Evolutionary conservation across 2,113 vertebrate genomes (phyloP).

Genomic region (Bombycilla garrulus): DNA sequence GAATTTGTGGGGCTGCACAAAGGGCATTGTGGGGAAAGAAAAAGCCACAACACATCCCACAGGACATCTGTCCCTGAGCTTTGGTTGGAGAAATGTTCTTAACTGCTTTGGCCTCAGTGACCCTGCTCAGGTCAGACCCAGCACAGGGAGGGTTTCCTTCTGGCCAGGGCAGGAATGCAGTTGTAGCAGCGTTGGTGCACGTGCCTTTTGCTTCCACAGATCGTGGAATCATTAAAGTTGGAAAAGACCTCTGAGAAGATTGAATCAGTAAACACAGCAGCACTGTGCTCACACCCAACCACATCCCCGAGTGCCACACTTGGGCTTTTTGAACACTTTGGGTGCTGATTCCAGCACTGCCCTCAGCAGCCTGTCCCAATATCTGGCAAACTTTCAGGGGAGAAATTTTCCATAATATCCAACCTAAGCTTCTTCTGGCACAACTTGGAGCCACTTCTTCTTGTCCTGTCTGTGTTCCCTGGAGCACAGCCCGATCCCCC

Average conservation of each 20-base stretch:
- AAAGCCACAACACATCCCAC: background rate
- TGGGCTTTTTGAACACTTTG: background rate
- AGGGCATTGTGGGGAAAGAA: background rate
- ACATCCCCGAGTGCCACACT: background rate
- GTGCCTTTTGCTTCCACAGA: background rate
- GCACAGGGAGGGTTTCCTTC: background rate
- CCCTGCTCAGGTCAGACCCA: background rate
- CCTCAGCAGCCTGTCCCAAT: background rate
- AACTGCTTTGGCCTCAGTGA: background rate
- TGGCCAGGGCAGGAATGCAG: background rate
- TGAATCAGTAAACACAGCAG: accelerated
- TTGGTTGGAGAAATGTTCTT: background rate
- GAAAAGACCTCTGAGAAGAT: background rate
- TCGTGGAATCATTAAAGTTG: background rate
- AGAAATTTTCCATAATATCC: background rate
- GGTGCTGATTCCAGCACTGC: background rate
- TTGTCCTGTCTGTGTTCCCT: background rate
- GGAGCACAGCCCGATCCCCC: accelerated
- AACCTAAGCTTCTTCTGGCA: background rate
- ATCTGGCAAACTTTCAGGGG: background rate
- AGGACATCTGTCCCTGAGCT: background rate
- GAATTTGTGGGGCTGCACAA: background rate
- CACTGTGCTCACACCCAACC: background rate
- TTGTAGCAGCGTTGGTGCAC: accelerated
- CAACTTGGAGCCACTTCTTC: background rate